A percentile compares a stretch with the other conserved stretches of the same genome.
Conservation (phyloP, 2,888 invertebrate species). For the Xylophagus ater region DNA sequence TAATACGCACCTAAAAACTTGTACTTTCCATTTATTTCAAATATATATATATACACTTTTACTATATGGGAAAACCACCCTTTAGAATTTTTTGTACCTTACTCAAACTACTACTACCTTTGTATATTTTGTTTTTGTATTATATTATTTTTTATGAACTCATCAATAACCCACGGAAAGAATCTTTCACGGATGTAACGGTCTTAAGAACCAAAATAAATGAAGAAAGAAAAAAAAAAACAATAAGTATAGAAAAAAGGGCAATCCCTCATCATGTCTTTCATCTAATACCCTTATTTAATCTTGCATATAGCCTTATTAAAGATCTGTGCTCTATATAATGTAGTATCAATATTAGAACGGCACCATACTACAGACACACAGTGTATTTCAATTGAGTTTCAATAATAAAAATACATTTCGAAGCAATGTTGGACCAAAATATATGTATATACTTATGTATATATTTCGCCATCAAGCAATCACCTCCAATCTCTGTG, state of each 20-base stretch:
- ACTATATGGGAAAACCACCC: slow-evolving; percentile 9
- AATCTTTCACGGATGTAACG: slow-evolving; percentile 4
- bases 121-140: neutral
- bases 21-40: slow-evolving; percentile 16
- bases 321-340: too few relatives aligned
- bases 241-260: slow-evolving; percentile 13
- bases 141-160: neutral
- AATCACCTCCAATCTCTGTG: slow-evolving; percentile 10
- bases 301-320: slow-evolving; percentile 22
- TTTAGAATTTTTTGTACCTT: slow-evolving; percentile 3
- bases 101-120: neutral
- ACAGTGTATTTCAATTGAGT: too few relatives aligned
- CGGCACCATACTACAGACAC: slow-evolving; percentile 5
- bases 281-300: slow-evolving; percentile 22
- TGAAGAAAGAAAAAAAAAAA: slow-evolving; percentile 9
- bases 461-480: slow-evolving; percentile 11
- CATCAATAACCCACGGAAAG: slow-evolving; percentile 12
- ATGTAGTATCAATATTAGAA: too few relatives aligned
- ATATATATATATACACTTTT: slow-evolving; percentile 8
- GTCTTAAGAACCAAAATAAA: neutral
- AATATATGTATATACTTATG: too few relatives aligned
- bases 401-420: too few relatives aligned
- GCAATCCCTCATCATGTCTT: slow-evolving; percentile 21
- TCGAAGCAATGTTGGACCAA: too few relatives aligned
- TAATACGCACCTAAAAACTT: too few relatives aligned